These are phyloP conservation scores for Porites lobata DNA, from an alignment of 92 coral and sea anemone genomes.

Conservation along the genomic window DNA sequence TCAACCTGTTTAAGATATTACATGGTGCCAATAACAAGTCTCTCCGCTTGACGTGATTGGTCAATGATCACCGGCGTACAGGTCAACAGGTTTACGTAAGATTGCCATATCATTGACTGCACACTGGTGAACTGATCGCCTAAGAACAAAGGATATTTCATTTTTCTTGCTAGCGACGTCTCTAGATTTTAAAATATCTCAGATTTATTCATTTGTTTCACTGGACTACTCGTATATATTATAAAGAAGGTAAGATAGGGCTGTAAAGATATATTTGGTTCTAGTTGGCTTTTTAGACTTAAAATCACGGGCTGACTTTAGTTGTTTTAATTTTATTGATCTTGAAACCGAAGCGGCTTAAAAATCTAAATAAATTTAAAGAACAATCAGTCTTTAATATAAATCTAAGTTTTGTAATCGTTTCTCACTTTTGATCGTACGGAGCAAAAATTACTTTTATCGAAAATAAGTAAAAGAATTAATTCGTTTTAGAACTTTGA, in stretches of 20 bases:
- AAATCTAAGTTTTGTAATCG: not conserved
- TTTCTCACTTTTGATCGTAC: too few species aligned
- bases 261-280: too few species aligned
- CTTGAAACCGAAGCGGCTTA: too few species aligned
- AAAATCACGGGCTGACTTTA: too few species aligned
- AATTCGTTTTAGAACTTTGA: too few species aligned
- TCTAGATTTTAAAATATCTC: slow-evolving; percentile 8
- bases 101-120: slow-evolving; percentile 49
- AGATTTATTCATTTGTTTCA: not conserved
- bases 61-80: slow-evolving; percentile 12
- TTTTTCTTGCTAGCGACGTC: slow-evolving; percentile 41
- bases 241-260: slow-evolving; percentile 11
- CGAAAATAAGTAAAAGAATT: too few species aligned
- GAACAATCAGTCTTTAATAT: too few species aligned
- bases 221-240: not conserved
- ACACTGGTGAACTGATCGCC: not conserved
- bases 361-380: not conserved
- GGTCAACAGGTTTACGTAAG: slow-evolving; percentile 60
- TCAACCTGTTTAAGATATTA: slow-evolving; percentile 13
- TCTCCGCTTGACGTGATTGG: slow-evolving; percentile 26
- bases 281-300: too few species aligned
- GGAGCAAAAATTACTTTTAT: not conserved
- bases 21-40: slow-evolving; percentile 11
- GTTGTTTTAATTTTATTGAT: too few species aligned
- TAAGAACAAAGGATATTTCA: slow-evolving; percentile 46